Evolutionary conservation across 2,797 vertebrate genomes (phyloP).

Genomic region (Enteromius paludinosus): DNA sequence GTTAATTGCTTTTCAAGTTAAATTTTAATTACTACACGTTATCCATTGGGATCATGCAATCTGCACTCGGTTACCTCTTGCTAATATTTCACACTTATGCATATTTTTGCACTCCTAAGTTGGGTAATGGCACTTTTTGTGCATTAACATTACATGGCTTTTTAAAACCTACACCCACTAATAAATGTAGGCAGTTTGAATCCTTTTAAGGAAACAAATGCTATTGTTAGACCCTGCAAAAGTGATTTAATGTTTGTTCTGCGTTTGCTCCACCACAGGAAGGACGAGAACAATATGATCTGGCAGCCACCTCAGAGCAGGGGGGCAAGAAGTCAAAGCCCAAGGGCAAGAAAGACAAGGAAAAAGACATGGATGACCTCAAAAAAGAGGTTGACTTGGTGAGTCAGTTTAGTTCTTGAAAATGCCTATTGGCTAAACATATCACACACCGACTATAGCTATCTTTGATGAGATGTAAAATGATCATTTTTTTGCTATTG

Average conservation of each 20-base stretch:
- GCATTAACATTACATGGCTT: background rate
- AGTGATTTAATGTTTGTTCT: background rate
- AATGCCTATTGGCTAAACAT: background rate
- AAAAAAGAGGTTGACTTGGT: conserved; percentile 95
- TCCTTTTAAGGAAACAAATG: background rate
- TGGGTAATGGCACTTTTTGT: background rate
- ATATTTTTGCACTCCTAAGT: background rate
- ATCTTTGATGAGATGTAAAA: background rate
- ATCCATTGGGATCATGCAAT: conserved; percentile 6
- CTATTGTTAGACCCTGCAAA: background rate
- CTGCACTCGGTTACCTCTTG: background rate
- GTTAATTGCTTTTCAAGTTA: conserved; percentile 43
- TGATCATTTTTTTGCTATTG: background rate
- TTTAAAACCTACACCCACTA: background rate
- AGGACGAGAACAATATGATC: conserved; percentile 97
- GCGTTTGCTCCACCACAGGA: conserved; percentile 72
- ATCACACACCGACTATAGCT: background rate
- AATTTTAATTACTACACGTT: conserved; percentile 35
- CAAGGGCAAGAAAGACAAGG: conserved; percentile 83
- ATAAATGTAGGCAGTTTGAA: background rate
- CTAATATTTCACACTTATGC: conserved; percentile 21
- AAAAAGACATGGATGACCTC: conserved; percentile 94
- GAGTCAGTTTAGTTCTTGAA: conserved; percentile 59
- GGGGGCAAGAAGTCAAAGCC: conserved; percentile 82
- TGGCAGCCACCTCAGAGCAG: conserved; percentile 93